These are phyloP conservation scores for Aptenodytes patagonicus DNA, from an alignment of 2,113 vertebrate species.

Conservation along the genomic window DNA sequence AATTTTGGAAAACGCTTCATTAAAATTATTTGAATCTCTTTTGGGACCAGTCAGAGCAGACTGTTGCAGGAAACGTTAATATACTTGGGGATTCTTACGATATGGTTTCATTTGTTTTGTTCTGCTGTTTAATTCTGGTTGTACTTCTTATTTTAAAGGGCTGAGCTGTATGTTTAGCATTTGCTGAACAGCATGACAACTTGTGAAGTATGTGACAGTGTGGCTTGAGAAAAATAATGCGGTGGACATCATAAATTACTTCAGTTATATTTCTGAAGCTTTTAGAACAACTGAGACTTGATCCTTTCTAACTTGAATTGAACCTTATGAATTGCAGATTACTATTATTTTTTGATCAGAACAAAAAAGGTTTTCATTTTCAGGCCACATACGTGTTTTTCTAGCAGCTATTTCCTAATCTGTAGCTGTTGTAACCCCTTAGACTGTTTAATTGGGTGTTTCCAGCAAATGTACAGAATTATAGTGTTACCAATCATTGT, in stretches of 20 bases:
- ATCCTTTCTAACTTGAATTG: slow-evolving; percentile 22
- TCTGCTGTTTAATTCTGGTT: neutral
- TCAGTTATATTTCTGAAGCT: neutral
- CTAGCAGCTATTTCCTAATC: slow-evolving; percentile 10
- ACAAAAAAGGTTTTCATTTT: slow-evolving; percentile 5
- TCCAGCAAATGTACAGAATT: neutral
- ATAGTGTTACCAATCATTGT: neutral
- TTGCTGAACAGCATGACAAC: neutral
- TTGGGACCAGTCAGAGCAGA: neutral
- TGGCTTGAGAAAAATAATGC: neutral
- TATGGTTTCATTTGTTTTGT: neutral
- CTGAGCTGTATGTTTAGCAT: neutral
- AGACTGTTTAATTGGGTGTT: slow-evolving; percentile 45
- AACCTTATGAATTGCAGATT: slow-evolving; percentile 45
- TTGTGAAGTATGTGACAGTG: neutral
- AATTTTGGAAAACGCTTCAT: neutral
- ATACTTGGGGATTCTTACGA: neutral
- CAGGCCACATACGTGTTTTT: neutral
- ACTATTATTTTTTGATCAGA: slow-evolving; percentile 22
- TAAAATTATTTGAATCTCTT: neutral
- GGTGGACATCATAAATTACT: neutral
- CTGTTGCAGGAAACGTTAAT: neutral
- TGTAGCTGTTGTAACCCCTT: neutral
- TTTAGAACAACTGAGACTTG: neutral
- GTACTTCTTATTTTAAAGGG: slow-evolving; percentile 17